A percentile compares a stretch with the other conserved stretches of the same genome.
These are phyloP conservation scores for Pluvianellus socialis DNA, from an alignment of 2,113 vertebrate species.

Conservation along the genomic window DNA sequence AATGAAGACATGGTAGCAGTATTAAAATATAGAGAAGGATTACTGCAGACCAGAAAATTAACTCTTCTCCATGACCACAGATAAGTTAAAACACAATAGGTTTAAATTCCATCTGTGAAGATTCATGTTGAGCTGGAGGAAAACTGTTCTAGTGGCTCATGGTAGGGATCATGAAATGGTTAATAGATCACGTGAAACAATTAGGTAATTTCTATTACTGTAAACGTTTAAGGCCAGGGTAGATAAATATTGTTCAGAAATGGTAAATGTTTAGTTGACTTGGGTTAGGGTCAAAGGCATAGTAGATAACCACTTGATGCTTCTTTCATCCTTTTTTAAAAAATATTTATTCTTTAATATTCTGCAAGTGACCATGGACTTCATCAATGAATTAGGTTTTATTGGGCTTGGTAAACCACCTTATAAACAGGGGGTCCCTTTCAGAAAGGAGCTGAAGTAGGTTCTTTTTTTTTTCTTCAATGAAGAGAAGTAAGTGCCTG, in stretches of 20 bases:
- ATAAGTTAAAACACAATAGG: background rate
- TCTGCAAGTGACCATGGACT: background rate
- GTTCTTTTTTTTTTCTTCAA: background rate
- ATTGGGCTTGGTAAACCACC: background rate
- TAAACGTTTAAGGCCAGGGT: background rate
- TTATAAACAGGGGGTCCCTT: background rate
- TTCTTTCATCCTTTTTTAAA: background rate
- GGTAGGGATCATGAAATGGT: background rate
- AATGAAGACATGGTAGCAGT: background rate
- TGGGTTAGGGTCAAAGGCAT: background rate
- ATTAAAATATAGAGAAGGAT: background rate
- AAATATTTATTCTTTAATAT: background rate
- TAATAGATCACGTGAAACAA: background rate
- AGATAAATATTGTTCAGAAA: background rate
- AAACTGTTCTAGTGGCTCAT: background rate
- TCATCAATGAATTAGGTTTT: background rate
- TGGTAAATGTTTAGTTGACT: background rate
- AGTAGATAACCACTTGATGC: background rate
- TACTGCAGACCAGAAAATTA: background rate
- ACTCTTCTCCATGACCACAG: background rate
- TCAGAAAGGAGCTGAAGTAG: background rate
- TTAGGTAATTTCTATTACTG: background rate
- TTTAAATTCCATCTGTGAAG: background rate
- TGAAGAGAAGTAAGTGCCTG: background rate
- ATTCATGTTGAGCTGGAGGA: background rate